Base-by-base conservation (phyloP, 2,888 invertebrate genomes). In the Nomada ferruginata region DNA sequence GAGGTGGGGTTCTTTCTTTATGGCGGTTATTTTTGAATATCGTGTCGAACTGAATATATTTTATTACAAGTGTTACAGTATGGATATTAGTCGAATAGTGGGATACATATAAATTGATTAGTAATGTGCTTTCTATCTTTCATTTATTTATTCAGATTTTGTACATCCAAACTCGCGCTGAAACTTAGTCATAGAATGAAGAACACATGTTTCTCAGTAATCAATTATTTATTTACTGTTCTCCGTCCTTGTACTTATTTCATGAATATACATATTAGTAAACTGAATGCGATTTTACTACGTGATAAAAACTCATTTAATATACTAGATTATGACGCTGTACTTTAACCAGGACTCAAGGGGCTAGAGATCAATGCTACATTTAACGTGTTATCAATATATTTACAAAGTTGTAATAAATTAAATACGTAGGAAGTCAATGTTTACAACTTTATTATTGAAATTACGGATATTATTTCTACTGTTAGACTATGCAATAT, bases 371-470 rank as follows among this genome's bases (percentile, higher is more conserved):
- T n/a, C 52, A 63, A 26, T 50, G 29, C 26, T 63, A 55, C 55
- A 29, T 36, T 29, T 50, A 79, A 85, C 79, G 69, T 77, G 85
- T 81, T 83, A 76, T 76, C 42, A 50, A 82, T 89, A 87, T 91
- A 91, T 91, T 89, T 90, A 91, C 90, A 91, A 88, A 87, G 87
- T 88, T 86, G 89, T 86, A 90, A 90, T 90, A 90, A 90, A 90
- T 90, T 87, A 89, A 74, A 74, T 60, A 61, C 70, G 57, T 36
- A 55, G 63, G 44, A 84, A 75, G 57, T 61, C 23, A 71, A 80
- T 69, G 70, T 73, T 75, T 72, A 36, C 52, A 59, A 65, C 36
- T 36, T 36, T 76, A 52, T 69, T 70, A 44, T 57, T 29, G 13
- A 61, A 44, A 59, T 55, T 44, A 23, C n/a, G 47, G 53, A 47